Percentiles rank a stretch among this genome's conserved stretches.
Conservation (phyloP, 2,113 vertebrate species). For the Penelope pileata region DNA sequence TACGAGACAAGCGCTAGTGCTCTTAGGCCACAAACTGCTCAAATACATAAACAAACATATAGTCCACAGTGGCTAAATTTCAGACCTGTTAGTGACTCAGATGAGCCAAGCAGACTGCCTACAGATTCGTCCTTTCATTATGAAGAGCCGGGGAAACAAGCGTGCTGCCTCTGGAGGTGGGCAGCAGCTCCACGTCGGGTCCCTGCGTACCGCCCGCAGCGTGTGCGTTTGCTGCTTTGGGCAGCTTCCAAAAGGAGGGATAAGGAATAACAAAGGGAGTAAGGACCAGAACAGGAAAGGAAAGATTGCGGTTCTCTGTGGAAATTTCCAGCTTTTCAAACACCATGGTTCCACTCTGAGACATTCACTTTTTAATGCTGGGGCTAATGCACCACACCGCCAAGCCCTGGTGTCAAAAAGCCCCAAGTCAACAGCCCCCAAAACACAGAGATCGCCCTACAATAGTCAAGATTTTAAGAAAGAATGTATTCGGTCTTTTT, state of each 20-base stretch:
- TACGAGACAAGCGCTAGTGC: not conserved
- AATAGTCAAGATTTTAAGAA: not conserved
- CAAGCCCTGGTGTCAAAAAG: not conserved
- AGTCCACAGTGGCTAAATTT: not conserved
- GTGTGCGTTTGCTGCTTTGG: not conserved
- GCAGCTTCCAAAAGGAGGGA: not conserved
- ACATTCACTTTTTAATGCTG: not conserved
- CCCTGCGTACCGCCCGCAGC: not conserved
- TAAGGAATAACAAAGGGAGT: not conserved
- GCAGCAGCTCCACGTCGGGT: not conserved
- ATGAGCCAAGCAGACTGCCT: not conserved
- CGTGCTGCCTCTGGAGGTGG: not conserved
- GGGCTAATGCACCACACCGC: not conserved
- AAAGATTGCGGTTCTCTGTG: not conserved
- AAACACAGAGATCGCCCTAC: not conserved
- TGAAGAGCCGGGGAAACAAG: not conserved
- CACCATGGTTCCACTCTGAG: not conserved
- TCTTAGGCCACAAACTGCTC: not conserved
- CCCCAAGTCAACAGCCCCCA: not conserved
- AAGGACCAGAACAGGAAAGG: not conserved
- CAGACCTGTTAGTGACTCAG: not conserved
- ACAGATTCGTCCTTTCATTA: not conserved
- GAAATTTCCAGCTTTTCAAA: not conserved
- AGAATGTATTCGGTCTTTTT: not conserved
- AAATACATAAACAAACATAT: not conserved